Percentiles rank a stretch among this genome's conserved stretches.
Conservation (phyloP, 2,113 vertebrate genomes). For the Morone saxatilis region DNA sequence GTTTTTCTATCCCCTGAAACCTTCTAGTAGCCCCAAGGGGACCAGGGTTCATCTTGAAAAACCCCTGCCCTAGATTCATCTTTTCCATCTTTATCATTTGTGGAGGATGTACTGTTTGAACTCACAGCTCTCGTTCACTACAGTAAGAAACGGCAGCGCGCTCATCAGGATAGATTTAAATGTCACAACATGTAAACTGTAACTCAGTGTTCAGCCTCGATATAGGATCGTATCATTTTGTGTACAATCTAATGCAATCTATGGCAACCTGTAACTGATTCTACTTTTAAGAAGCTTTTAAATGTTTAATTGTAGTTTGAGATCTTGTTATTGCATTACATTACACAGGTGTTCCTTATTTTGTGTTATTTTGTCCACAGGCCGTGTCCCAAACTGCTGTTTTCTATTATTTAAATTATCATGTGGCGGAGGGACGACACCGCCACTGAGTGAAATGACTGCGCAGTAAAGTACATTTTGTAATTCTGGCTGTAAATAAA, state of each 20-base stretch:
- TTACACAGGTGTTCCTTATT: background rate
- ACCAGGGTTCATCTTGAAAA: conserved; percentile 54
- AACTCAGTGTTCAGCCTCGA: background rate
- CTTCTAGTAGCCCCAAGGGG: conserved; percentile 45
- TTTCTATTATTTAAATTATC: background rate
- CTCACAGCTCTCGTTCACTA: background rate
- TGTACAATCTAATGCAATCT: background rate
- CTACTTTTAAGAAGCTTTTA: background rate
- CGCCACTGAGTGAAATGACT: too few relatives aligned
- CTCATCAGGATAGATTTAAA: background rate
- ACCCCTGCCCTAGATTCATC: conserved; percentile 61
- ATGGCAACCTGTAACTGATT: background rate
- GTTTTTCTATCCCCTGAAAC: conserved; percentile 45
- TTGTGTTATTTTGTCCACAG: conserved; percentile 1
- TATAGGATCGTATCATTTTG: background rate
- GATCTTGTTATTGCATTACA: background rate
- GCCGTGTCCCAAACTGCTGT: background rate
- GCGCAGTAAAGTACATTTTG: background rate
- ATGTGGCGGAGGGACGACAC: background rate
- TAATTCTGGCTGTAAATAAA: conserved; percentile 3
- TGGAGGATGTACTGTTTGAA: background rate
- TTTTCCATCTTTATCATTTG: conserved; percentile 40
- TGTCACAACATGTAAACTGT: background rate
- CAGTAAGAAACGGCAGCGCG: background rate
- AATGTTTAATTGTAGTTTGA: background rate